A percentile compares a stretch with the other conserved stretches of the same genome.
Conservation (phyloP, 2,888 invertebrate species). For the Ophraella communa region DNA sequence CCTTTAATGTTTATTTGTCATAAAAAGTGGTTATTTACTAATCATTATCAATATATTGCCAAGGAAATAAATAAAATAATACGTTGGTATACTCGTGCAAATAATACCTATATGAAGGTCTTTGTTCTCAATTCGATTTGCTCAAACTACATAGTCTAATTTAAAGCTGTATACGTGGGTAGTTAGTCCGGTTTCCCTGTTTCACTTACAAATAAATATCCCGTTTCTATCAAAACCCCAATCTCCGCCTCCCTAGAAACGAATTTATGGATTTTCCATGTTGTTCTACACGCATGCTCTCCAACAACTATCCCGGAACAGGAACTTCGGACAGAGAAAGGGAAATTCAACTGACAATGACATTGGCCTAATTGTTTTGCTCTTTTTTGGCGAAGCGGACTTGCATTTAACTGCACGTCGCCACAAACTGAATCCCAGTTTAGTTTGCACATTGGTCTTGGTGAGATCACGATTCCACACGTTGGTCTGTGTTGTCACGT, state of each 20-base stretch:
- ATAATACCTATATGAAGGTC: not conserved
- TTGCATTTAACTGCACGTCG: conserved; percentile 45
- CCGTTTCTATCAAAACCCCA: not conserved
- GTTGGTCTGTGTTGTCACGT: not conserved
- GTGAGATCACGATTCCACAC: not conserved
- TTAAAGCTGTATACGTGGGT: not conserved
- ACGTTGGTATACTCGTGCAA: not conserved
- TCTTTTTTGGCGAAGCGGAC: conserved; percentile 34
- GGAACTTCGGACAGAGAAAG: conserved; percentile 48
- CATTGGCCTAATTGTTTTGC: conserved; percentile 51
- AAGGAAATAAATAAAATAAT: not conserved
- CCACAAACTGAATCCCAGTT: conserved; percentile 42
- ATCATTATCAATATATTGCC: not conserved
- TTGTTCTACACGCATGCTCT: conserved; percentile 36
- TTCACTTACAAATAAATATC: not conserved
- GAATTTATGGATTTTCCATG: conserved; percentile 30
- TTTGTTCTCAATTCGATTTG: not conserved
- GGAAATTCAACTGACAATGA: conserved; percentile 48
- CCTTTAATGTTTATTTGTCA: too few species aligned
- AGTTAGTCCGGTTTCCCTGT: not conserved
- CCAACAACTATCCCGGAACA: conserved; percentile 40
- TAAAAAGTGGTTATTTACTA: too few species aligned
- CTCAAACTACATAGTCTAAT: not conserved
- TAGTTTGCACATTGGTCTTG: not conserved
- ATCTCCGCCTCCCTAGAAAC: not conserved